Base-by-base conservation (phyloP, 2,888 invertebrate genomes). In the Chironomus riparius region DNA sequence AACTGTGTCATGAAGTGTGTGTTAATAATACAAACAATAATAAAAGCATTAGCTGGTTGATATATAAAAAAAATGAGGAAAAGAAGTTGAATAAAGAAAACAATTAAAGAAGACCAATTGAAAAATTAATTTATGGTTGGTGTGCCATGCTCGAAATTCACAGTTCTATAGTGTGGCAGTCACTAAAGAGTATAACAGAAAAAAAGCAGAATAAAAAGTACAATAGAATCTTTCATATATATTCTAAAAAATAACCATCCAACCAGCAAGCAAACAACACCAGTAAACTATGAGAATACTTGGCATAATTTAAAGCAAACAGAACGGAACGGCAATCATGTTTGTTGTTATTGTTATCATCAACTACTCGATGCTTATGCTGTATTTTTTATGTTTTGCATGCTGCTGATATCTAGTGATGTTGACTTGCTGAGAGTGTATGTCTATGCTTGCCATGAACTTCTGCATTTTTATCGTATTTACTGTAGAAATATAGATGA, bases 281-380 rank as follows among this genome's bases (percentile, higher is more conserved):
- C 50, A 65, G 65, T 18, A 56, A 65, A 24, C 65, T 65, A 24
- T 65, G 13, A 21, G 62, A 62, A 22, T 18, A 18, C 22, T 22
- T 38, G 72, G 50, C 61, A 73, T 73, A 73, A 73, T 73, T 73
- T 73, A 73, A 73, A 73, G 72, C 47, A 73, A 73, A 73, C 72
- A 73, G 72, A 73, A 73, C 61, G 72, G 61, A 73, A 73, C 61
- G 62, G 47, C 15, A 68, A 38, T 38, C n/a, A 65, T 65, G 38
- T 15, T 68, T 68, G 68, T 38, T 68, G 68, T 38, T 68, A 38
- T 47, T 68, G 7, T 47, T 68, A 38, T 38, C 38, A 38, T 38
- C 38, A 38, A 38, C 38, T 38, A 38, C 38, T 38, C 38, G 24
- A n/a, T 50, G 47, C 47, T 47, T 47, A 47, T 47, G 50, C 50